Conservation (phyloP, 2,797 vertebrate genomes). For the Limosa lapponica region DNA sequence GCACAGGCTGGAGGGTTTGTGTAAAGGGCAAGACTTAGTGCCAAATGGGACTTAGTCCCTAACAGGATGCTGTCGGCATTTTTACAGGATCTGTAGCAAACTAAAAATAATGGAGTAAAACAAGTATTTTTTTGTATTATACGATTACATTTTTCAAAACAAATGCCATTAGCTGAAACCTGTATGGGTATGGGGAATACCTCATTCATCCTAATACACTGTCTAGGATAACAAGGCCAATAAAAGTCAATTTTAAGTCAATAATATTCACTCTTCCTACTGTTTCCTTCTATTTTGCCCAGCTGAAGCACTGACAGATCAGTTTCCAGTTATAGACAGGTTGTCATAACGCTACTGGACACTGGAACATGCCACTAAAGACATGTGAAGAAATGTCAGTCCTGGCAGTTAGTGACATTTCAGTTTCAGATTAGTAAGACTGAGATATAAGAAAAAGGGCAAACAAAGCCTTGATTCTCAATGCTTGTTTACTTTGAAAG, state of each 20-base stretch:
- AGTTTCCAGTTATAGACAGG: background rate
- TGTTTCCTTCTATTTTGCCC: background rate
- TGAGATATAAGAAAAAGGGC: background rate
- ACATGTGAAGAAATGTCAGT: background rate
- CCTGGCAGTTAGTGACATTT: background rate
- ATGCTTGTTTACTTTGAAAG: background rate
- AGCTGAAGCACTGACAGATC: background rate
- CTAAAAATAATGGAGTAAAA: background rate
- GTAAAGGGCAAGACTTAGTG: background rate
- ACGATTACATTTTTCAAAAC: background rate
- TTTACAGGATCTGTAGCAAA: background rate
- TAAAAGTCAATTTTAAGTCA: background rate
- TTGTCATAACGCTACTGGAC: background rate
- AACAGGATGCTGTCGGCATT: background rate
- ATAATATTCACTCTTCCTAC: background rate
- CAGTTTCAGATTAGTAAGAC: background rate
- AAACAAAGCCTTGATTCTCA: background rate
- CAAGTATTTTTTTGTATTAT: background rate
- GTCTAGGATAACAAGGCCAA: background rate
- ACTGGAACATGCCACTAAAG: background rate
- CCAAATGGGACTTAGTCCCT: background rate
- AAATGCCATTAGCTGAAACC: background rate
- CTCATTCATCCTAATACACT: background rate
- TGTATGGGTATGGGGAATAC: background rate
- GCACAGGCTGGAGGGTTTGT: background rate